Evolutionary conservation across 2,888 invertebrate species (phyloP).

Genomic region (Latrodectus elegans): DNA sequence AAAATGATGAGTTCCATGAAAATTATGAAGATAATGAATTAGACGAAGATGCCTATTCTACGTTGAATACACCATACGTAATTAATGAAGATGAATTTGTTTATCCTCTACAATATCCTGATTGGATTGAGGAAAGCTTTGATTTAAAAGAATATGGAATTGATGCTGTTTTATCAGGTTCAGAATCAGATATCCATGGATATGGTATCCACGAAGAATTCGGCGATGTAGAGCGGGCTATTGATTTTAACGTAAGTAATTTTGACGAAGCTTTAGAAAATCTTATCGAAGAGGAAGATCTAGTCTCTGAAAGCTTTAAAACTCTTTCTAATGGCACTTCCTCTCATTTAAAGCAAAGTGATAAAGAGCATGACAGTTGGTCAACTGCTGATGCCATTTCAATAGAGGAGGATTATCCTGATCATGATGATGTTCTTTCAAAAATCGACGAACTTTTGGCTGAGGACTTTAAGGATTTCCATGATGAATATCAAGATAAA

Average conservation of each 20-base stretch:
- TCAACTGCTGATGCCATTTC: slow-evolving; percentile 60
- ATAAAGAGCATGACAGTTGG: slow-evolving; percentile 58
- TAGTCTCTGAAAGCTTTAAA: slow-evolving; percentile 46
- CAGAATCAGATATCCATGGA: slow-evolving; percentile 46
- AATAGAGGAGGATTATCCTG: slow-evolving; percentile 43
- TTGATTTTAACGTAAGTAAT: slow-evolving; percentile 55
- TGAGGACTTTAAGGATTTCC: slow-evolving; percentile 42
- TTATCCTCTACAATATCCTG: slow-evolving; percentile 47
- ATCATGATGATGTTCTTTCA: slow-evolving; percentile 50
- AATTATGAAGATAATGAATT: slow-evolving; percentile 29
- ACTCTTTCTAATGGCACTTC: slow-evolving; percentile 39
- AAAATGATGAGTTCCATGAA: slow-evolving; percentile 11
- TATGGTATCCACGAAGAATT: slow-evolving; percentile 23
- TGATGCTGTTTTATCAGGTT: slow-evolving; percentile 39
- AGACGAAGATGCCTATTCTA: slow-evolving; percentile 22
- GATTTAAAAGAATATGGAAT: slow-evolving; percentile 64
- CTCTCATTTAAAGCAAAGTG: slow-evolving; percentile 32
- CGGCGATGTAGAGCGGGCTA: slow-evolving; percentile 60
- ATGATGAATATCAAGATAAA: slow-evolving; percentile 16
- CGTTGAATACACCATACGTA: slow-evolving; percentile 34
- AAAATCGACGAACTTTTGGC: slow-evolving; percentile 59
- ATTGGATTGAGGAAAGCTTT: slow-evolving; percentile 64
- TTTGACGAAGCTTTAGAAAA: slow-evolving; percentile 45
- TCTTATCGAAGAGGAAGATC: slow-evolving; percentile 10
- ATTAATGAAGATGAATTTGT: slow-evolving; percentile 60